A percentile compares a stretch with the other conserved stretches of the same genome.
Evolutionary conservation across 2,797 vertebrate species (phyloP).

Genomic region (Carapus acus): DNA sequence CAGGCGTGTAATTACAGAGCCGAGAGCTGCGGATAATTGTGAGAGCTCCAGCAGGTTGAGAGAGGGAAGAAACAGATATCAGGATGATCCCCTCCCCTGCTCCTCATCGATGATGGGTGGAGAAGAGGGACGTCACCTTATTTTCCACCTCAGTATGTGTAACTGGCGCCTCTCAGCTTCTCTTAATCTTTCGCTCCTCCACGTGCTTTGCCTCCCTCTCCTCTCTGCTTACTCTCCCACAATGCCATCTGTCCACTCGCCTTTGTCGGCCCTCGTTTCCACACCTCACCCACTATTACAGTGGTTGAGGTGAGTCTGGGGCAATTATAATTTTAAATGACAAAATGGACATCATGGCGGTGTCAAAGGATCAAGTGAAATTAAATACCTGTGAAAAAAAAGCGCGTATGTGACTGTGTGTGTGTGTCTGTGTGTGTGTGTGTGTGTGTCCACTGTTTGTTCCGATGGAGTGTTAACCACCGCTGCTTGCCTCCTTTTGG

Average conservation of each 20-base stretch:
- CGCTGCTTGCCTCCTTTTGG: no score
- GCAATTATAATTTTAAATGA: conserved; percentile 66
- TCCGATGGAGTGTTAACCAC: conserved; percentile 25
- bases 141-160: conserved; percentile 3
- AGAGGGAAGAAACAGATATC: conserved; percentile 48
- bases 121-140: conserved; percentile 18
- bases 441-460: conserved; percentile 14
- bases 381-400: conserved; percentile 64
- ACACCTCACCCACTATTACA: conserved; percentile 9
- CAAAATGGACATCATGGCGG: conserved; percentile 62
- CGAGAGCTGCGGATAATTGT: conserved; percentile 44
- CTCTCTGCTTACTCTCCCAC: conserved; percentile 1
- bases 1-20: conserved; percentile 49
- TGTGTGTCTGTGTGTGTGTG: neutral
- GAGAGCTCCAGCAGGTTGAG: conserved; percentile 40
- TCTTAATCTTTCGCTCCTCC: conserved; percentile 37
- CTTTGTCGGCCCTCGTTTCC: neutral
- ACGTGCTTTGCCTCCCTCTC: conserved; percentile 23
- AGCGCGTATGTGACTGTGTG: conserved; percentile 40
- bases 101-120: conserved; percentile 28
- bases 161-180: conserved; percentile 12
- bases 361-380: conserved; percentile 64
- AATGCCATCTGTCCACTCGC: neutral
- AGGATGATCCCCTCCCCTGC: conserved; percentile 34
- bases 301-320: conserved; percentile 36